phyloP scores from a whole-genome alignment of 1,140 invertebrate species.

The Uloborus diversus region DNA sequence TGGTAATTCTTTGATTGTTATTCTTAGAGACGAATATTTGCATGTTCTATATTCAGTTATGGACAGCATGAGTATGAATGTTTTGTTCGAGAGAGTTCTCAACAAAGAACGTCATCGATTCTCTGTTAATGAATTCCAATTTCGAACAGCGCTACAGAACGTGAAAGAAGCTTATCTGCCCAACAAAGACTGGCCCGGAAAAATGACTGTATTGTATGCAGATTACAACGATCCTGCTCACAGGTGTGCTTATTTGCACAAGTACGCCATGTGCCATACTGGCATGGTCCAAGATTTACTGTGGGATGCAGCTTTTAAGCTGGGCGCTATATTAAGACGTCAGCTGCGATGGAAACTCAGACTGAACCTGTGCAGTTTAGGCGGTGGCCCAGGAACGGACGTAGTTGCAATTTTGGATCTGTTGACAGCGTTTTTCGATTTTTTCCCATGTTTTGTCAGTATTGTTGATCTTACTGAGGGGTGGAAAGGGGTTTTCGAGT shows the following conservation, averaged over 20 bases:
- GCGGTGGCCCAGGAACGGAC: neutral
- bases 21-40: too few relatives aligned
- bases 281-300: neutral
- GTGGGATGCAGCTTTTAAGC: neutral
- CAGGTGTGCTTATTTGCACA: neutral
- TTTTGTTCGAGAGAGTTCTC: neutral
- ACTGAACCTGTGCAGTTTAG: neutral
- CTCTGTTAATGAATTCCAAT: neutral
- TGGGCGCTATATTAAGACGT: too few relatives aligned
- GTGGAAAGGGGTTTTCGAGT: neutral
- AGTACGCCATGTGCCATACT: neutral
- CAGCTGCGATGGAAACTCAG: too few relatives aligned
- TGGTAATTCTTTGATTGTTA: too few relatives aligned
- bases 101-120: neutral
- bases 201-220: neutral
- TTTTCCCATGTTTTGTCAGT: neutral
- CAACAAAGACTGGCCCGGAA: neutral
- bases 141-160: neutral
- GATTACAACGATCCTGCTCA: neutral
- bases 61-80: too few relatives aligned
- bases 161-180: slow-evolving; percentile 17
- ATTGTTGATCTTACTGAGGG: neutral
- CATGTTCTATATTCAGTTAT: too few relatives aligned
- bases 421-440: neutral
- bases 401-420: neutral